phyloP scores from a whole-genome alignment of 1,140 invertebrate species.

The Drosophila repleta region DNA sequence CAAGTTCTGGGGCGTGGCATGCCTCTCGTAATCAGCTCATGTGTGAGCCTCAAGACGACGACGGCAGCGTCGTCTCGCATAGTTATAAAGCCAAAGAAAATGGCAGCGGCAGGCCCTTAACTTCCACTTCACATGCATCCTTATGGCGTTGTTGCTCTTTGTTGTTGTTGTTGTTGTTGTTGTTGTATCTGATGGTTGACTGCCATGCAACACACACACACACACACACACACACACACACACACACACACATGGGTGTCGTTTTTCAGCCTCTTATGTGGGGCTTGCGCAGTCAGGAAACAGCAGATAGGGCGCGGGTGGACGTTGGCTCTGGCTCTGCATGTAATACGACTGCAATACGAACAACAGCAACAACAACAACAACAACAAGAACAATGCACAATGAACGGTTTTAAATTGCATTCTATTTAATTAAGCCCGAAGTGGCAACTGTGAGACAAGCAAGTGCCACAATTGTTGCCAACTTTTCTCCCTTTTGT shows the following conservation, averaged over 20 bases:
- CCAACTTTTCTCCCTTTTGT: slow-evolving; percentile 1
- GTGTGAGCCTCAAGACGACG: slow-evolving; percentile 53
- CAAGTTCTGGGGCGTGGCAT: slow-evolving; percentile 59
- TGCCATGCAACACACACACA: slow-evolving; percentile 15
- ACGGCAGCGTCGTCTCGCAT: slow-evolving; percentile 9
- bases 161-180: slow-evolving; percentile 36
- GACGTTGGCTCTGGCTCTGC: too few species aligned
- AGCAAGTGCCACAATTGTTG: slow-evolving; percentile 17
- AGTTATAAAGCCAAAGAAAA: slow-evolving; percentile 55
- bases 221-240: not conserved
- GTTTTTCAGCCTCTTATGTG: slow-evolving; percentile 60
- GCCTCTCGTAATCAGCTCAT: slow-evolving; percentile 70
- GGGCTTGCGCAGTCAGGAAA: slow-evolving; percentile 20
- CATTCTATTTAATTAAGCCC: slow-evolving; percentile 73
- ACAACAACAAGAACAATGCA: slow-evolving; percentile 26
- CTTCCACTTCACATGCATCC: slow-evolving; percentile 62
- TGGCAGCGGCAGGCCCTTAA: slow-evolving; percentile 44
- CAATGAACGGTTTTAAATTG: slow-evolving; percentile 73
- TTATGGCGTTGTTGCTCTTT: slow-evolving; percentile 52
- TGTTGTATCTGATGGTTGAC: slow-evolving; percentile 21
- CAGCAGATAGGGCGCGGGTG: slow-evolving; percentile 10
- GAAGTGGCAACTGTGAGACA: slow-evolving; percentile 38
- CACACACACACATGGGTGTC: slow-evolving; percentile 54
- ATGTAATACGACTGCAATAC: slow-evolving; percentile 13
- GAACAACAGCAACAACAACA: not conserved